Base-by-base conservation (phyloP, 2,888 invertebrate genomes). In the Panorpa germanica region DNA sequence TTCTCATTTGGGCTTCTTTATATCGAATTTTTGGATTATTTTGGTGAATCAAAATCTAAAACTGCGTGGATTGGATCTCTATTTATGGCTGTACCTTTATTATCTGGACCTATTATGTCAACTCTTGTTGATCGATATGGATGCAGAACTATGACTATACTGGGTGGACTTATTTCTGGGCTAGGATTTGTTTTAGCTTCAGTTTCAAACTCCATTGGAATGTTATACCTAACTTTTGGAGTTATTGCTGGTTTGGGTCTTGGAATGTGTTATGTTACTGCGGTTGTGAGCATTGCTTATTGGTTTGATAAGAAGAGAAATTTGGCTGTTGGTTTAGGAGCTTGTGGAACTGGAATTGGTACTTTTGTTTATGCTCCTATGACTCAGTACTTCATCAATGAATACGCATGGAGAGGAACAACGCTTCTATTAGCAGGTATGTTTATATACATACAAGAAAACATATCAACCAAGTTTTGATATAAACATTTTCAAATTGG, bases 1-100 rank as follows among this genome's bases (percentile, higher is more conserved):
- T 88, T 91, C 50, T 85, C 86, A 2, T 91, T 91, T 49, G 95
- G 93, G 1, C 59, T 91, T 11, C 61, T 93, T 6, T 86, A 80
- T 46, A 74, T 80, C 2, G 76, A 86, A 44, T 74, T 91, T 43
- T 57, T 83, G 25, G 61, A 70, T 26, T 75, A 82, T 44, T 93
- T 88, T 48, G 57, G 65, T 32, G 76, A 78, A 17, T 76, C 76
- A 23, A 81, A 82, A 43, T 72, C 82, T 4, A 77, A 74, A 25
- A 90, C 91, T 0, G 78, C 90, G 2, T 80, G 83, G 77, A 80
- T 90, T 35, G 86, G 86, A 2, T 82, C 85, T 29, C 52, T 91
- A 10, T 86, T 91, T 45, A 76, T 88, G 52, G 77, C 86, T 2
- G 77, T 91, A 23, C 91, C 93, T 0, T 59, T 93, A 28, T 49